A percentile compares a stretch with the other conserved stretches of the same genome.
phyloP scores from a whole-genome alignment of 2,888 invertebrate species.

The Nasonia oneida region DNA sequence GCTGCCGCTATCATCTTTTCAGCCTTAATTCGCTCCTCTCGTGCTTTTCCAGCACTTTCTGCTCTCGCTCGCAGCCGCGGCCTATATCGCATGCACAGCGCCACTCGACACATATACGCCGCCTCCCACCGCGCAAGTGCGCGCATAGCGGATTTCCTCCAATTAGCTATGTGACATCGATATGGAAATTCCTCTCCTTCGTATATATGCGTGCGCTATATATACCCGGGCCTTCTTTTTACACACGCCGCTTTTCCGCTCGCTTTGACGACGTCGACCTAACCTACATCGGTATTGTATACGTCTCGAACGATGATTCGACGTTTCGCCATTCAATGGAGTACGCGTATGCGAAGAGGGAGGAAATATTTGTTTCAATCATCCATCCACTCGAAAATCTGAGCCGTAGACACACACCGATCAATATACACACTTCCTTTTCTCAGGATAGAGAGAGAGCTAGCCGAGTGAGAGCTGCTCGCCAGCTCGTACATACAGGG shows the following conservation, averaged over 20 bases:
- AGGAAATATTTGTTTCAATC: conserved; percentile 11
- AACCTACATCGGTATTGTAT: too few species aligned
- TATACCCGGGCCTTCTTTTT: too few species aligned
- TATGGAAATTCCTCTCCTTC: not conserved
- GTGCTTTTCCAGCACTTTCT: conserved; percentile 19
- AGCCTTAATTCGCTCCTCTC: conserved; percentile 25
- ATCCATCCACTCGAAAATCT: conserved; percentile 7
- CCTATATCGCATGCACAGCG: not conserved
- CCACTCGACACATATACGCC: conserved; percentile 12
- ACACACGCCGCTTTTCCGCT: too few species aligned
- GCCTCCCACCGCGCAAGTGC: not conserved
- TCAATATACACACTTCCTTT: conserved; percentile 16
- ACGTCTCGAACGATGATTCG: not conserved
- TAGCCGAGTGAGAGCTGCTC: not conserved
- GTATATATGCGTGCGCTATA: too few species aligned
- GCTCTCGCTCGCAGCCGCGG: not conserved
- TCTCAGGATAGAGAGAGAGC: not conserved
- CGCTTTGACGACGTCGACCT: too few species aligned
- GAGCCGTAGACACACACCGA: not conserved
- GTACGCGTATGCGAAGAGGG: not conserved
- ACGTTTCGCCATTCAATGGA: not conserved
- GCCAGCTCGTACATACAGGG: not conserved
- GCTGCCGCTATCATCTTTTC: conserved; percentile 15
- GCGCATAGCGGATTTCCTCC: not conserved
- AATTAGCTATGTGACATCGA: not conserved